phyloP scores from a whole-genome alignment of 2,888 invertebrate genomes.

The Drosophila paramelanica region DNA sequence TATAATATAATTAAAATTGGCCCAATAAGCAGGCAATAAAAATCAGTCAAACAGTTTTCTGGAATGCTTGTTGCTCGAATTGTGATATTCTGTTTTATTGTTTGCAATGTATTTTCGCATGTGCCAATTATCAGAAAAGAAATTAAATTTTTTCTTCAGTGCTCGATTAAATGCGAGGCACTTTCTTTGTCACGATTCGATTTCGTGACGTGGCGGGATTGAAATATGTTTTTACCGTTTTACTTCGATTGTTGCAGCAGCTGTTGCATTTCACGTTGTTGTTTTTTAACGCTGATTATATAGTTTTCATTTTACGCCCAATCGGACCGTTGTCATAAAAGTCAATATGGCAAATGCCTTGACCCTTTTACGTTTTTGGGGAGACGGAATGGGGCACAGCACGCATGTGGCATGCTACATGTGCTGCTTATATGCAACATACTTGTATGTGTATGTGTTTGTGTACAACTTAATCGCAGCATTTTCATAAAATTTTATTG shows the following conservation, averaged over 20 bases:
- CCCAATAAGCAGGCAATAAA: slow-evolving; percentile 2
- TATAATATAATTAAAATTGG: background rate
- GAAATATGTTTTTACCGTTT: slow-evolving; percentile 53
- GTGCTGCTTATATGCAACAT: slow-evolving; percentile 33
- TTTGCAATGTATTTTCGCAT: background rate
- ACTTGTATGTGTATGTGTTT: slow-evolving; percentile 8
- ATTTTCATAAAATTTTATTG: slow-evolving; percentile 82
- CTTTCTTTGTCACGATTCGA: slow-evolving; percentile 47
- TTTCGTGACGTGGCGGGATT: slow-evolving; percentile 28
- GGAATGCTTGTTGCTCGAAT: slow-evolving; percentile 1
- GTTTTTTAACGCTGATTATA: slow-evolving; percentile 68
- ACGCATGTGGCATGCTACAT: slow-evolving; percentile 37
- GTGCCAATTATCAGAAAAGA: slow-evolving; percentile 14
- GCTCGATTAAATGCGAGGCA: slow-evolving; percentile 5
- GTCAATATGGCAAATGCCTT: slow-evolving; percentile 68
- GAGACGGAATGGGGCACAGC: background rate
- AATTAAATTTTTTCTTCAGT: slow-evolving; percentile 13
- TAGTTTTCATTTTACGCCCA: slow-evolving; percentile 59
- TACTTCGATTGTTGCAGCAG: slow-evolving; percentile 67
- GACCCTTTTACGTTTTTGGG: slow-evolving; percentile 68
- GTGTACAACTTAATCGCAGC: slow-evolving; percentile 70
- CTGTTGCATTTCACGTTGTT: slow-evolving; percentile 61
- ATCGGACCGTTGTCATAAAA: slow-evolving; percentile 71
- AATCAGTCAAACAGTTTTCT: background rate
- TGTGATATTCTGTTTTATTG: background rate